Percentiles rank a stretch among this genome's conserved stretches.
Evolutionary conservation across 2,113 vertebrate genomes (phyloP).

Genomic region (Ascaphus truei): DNA sequence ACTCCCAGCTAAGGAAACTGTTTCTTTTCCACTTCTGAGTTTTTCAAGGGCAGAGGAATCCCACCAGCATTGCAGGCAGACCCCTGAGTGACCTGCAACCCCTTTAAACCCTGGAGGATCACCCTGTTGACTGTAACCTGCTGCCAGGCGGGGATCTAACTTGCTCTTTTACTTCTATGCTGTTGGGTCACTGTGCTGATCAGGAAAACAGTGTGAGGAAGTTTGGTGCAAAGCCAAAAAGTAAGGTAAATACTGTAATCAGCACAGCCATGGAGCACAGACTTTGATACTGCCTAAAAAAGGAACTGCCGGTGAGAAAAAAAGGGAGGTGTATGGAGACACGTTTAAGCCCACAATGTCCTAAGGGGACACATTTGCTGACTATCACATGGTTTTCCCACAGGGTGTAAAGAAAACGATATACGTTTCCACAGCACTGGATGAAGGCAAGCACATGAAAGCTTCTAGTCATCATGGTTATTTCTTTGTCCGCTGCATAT

Average conservation of each 20-base stretch:
- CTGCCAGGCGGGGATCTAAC: conserved; percentile 27
- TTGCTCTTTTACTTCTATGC: conserved; percentile 34
- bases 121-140: conserved; percentile 34
- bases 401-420: conserved; percentile 13
- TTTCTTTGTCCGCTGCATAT: background rate
- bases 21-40: conserved; percentile 32
- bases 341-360: conserved; percentile 29
- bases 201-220: conserved; percentile 32
- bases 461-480: background rate
- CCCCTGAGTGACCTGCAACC: conserved; percentile 29
- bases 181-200: conserved; percentile 31
- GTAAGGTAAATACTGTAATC: conserved; percentile 38
- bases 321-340: conserved; percentile 30
- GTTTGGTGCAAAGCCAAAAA: conserved; percentile 28
- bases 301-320: conserved; percentile 36
- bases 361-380: conserved; percentile 33
- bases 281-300: conserved; percentile 39
- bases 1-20: conserved; percentile 28
- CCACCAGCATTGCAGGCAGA: conserved; percentile 26
- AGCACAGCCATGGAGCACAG: conserved; percentile 26
- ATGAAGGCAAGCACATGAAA: conserved; percentile 1
- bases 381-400: conserved; percentile 22
- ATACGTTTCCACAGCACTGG: conserved; percentile 12
- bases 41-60: conserved; percentile 21
- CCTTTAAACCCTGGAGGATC: conserved; percentile 33